Percentiles rank a stretch among this genome's conserved stretches.
Evolutionary conservation across 23 tunicate genomes (phyloP).

Genomic region (Ciona savignyi): DNA sequence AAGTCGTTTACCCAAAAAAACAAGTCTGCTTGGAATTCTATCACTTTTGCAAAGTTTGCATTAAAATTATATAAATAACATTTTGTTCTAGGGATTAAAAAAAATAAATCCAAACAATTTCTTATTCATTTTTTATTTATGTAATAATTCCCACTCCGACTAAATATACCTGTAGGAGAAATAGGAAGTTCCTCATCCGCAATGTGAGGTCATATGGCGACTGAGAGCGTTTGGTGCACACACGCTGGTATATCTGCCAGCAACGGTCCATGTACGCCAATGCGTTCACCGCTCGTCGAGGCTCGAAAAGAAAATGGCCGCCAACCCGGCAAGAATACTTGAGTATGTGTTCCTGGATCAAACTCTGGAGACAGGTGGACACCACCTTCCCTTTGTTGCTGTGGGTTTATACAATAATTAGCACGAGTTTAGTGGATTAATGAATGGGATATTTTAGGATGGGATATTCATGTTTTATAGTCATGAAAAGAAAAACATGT

Average conservation of each 20-base stretch:
- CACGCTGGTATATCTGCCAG: slow-evolving; percentile 79
- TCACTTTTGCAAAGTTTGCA: no score
- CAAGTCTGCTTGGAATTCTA: no score
- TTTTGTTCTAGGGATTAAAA: no score
- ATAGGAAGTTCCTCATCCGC: slow-evolving; percentile 60
- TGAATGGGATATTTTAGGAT: no score
- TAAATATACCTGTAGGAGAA: slow-evolving; percentile 36
- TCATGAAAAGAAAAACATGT: no score
- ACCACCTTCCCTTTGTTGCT: slow-evolving; percentile 14
- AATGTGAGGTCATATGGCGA: slow-evolving; percentile 61
- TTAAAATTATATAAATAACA: no score
- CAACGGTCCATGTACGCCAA: slow-evolving; percentile 84
- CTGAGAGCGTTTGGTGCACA: slow-evolving; percentile 30
- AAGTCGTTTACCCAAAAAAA: no score
- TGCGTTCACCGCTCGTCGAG: slow-evolving; percentile 70
- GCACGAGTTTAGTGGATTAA: background rate
- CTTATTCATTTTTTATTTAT: no score
- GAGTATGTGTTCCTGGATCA: slow-evolving; percentile 48
- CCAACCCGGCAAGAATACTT: slow-evolving; percentile 74
- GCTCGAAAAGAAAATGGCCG: slow-evolving; percentile 82
- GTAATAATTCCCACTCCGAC: background rate
- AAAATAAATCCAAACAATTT: no score
- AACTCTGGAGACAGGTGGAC: slow-evolving; percentile 44
- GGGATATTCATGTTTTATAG: no score
- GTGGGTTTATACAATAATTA: no score